phyloP scores from a whole-genome alignment of 2,888 invertebrate genomes.

The Villa cingulata region DNA sequence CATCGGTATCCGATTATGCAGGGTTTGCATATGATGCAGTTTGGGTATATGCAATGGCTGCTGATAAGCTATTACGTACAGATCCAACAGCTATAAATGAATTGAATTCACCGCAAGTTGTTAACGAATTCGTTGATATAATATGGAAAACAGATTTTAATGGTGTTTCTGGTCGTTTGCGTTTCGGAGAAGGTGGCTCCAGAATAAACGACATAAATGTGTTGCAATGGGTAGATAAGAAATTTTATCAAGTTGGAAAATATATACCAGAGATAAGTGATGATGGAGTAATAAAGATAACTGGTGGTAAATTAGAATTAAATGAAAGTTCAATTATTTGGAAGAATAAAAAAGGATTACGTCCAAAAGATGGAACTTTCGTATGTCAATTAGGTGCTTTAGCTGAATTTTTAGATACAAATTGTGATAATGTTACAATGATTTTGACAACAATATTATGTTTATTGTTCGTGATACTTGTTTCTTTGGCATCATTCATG shows the following conservation, averaged over 20 bases:
- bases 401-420: conserved; percentile 50
- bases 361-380: conserved; percentile 55
- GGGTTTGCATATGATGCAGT: conserved; percentile 71
- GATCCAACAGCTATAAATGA: conserved; percentile 22
- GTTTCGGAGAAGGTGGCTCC: conserved; percentile 55
- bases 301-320: conserved; percentile 41
- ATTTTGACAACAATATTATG: conserved; percentile 50
- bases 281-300: conserved; percentile 31
- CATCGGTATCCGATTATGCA: conserved; percentile 46
- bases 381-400: conserved; percentile 55
- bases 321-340: conserved; percentile 46
- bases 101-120: conserved; percentile 19
- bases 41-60: conserved; percentile 63
- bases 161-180: conserved; percentile 60
- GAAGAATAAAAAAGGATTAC: conserved; percentile 47
- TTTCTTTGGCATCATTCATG: conserved; percentile 45
- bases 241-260: conserved; percentile 40
- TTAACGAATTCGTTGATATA: conserved; percentile 41
- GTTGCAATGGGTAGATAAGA: conserved; percentile 43
- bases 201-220: conserved; percentile 47
- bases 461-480: conserved; percentile 40
- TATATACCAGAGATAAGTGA: conserved; percentile 42
- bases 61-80: conserved; percentile 47
- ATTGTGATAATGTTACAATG: conserved; percentile 49
- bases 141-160: conserved; percentile 53